Evolutionary conservation across 2,113 vertebrate genomes (phyloP), one percentile per base, ranked within the genome.

Genomic region (Rafetus swinhoei): DNA sequence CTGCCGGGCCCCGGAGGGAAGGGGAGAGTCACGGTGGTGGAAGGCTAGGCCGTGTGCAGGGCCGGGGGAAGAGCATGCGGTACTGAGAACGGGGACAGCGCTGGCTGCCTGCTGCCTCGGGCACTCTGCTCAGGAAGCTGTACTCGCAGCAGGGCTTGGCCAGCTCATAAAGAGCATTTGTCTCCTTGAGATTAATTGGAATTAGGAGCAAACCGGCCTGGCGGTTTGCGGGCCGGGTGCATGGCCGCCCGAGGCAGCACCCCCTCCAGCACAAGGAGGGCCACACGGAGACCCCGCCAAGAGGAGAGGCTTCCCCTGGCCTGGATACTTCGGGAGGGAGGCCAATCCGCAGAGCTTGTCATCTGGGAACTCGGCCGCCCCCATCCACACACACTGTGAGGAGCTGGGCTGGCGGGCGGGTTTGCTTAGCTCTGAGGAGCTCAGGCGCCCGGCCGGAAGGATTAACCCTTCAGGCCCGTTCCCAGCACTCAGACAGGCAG

Each of bases 151-250:
- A 19, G 13, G 72, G 45, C 29, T 11, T 5, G 35, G 57, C 74
- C 22, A 21, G 50, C 16, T 45, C 57, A 55, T 50, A 39, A 59
- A 65, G 45, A 10, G 13, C 25, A 5, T 16, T n/a, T 59, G 27
- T n/a, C 80, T 81, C 81, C 16, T 8, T 19, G 15, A 32, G 81
- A 45, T 29, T 11, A 25, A 52, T 9, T 13, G 21, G 56, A 39
- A 18, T 82, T 82, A 39, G 35, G 81, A 59, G 35, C 80, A 19
- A 32, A 62, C 25, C n/a, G 4, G 53, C n/a, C 12, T 50, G 6
- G 3, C 7, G 18, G 32, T 12, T 4, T 3, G 45, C 4, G 55
- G 21, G 18, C 27, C 3, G 9, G 52, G 9, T 2, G 21, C 3
- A 11, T 50, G 29, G 39, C 39, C 5, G 39, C 39, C 39, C 39